These are phyloP conservation scores for Andinoacara biseriatus DNA, from an alignment of 2,113 vertebrate species.

Conservation along the genomic window DNA sequence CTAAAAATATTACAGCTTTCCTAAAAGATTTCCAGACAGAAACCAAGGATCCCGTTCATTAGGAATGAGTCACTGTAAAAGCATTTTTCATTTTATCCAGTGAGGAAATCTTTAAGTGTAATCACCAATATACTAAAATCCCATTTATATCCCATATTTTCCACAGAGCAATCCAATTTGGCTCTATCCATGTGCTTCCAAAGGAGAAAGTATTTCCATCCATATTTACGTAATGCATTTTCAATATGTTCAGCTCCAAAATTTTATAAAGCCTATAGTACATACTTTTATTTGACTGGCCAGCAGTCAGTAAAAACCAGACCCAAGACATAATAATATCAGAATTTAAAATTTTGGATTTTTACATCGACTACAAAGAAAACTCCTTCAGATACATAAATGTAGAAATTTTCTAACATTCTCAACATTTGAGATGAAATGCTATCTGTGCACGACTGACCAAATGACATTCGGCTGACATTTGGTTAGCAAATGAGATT, in stretches of 20 bases:
- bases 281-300: conserved; percentile 5
- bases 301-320: conserved; percentile 8
- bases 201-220: conserved; percentile 29
- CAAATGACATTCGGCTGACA: conserved; percentile 7
- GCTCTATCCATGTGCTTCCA: conserved; percentile 36
- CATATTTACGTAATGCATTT: conserved; percentile 14
- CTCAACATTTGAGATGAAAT: conserved; percentile 2
- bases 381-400: neutral
- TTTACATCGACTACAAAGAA: neutral
- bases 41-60: conserved; percentile 44
- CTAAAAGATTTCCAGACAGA: conserved; percentile 64
- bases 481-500: neutral
- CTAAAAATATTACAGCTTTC: conserved; percentile 61
- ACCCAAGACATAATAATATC: neutral
- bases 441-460: conserved; percentile 18
- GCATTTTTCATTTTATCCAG: conserved; percentile 41
- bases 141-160: conserved; percentile 47
- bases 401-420: neutral
- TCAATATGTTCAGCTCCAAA: conserved; percentile 2
- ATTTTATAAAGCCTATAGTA: conserved; percentile 16
- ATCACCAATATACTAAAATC: conserved; percentile 36
- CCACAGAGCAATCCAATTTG: conserved; percentile 49
- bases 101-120: conserved; percentile 35
- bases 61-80: conserved; percentile 43
- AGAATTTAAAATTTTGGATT: neutral